Base-by-base conservation (phyloP, 2,113 vertebrate genomes). In the Anas platyrhynchos region DNA sequence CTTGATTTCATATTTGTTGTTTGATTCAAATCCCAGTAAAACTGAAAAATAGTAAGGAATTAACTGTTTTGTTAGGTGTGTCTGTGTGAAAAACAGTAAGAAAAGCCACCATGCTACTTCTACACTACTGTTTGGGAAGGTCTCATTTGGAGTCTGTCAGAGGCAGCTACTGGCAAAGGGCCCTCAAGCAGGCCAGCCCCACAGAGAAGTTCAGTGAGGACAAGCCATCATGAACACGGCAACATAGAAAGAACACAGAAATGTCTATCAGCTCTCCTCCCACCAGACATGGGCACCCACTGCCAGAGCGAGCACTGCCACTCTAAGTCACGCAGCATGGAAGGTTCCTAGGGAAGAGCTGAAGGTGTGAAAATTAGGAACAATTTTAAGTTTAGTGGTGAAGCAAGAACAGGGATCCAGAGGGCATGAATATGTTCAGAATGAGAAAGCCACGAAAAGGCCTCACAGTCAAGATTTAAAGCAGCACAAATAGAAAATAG, bases 1-100 rank as follows among this genome's bases (percentile, higher is more conserved):
- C 56, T 98, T 99, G 20, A 99, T 97, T 94, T 99, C 98, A 2
- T 99, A 99, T 91, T 98, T 99, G 96, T 99, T 99, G 86, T 97
- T 98, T 83, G 98, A 99, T 97, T 99, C 99, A 83, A 99, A 99
- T 55, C 98, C 98, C 54, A 91, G 96, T 12, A 99, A 67, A 59
- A 98, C 99, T 99, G 93, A 71, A 87, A 74, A 75, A 54, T 5
- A 23, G 75, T 62, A n/a, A 69, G 16, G 83, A 11, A 63, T 41
- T 41, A 41, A 41, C 41, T 13, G 41, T 41, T 38, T 88, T 56
- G 26, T 67, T 34, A 38, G 17, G 13, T 36, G 29, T 1, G 0
- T 16, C 17, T 54, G 31, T 43, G 29, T 16, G 36, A 74, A 74
- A 31, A 83, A 72, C 23, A 32, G 27, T 41, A 11, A 83, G 59